Evolutionary conservation across 2,797 vertebrate genomes (phyloP).

Genomic region (Schizopygopsis pylzovi): DNA sequence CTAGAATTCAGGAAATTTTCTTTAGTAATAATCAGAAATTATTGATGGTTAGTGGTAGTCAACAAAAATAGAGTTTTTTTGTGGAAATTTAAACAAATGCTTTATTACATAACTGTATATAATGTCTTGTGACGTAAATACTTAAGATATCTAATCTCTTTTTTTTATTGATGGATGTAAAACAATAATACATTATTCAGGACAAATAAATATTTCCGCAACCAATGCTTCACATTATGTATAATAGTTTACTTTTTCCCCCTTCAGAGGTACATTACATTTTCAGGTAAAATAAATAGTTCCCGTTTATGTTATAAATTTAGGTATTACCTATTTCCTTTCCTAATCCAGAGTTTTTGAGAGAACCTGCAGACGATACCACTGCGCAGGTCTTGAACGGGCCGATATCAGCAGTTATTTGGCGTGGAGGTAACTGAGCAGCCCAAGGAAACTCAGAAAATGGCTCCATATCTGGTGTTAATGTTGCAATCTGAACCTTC

Average conservation of each 20-base stretch:
- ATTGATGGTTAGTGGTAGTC: background rate
- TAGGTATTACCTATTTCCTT: conserved; percentile 77
- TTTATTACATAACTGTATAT: background rate
- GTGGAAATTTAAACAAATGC: background rate
- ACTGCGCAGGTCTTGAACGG: conserved; percentile 80
- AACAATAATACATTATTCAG: background rate
- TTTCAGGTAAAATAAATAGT: conserved; percentile 30
- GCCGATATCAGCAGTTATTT: conserved; percentile 73
- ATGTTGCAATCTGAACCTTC: conserved; percentile 69
- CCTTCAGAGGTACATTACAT: background rate
- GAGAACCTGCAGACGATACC: conserved; percentile 81
- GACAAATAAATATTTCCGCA: background rate
- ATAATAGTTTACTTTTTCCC: background rate
- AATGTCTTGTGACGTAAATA: background rate
- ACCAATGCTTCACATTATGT: background rate
- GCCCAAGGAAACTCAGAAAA: conserved; percentile 76
- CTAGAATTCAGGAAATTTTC: conserved; percentile 61
- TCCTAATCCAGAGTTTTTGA: conserved; percentile 77
- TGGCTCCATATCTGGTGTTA: conserved; percentile 78
- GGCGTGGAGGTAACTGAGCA: conserved; percentile 69
- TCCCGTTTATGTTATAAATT: background rate
- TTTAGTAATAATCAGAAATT: background rate
- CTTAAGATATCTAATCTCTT: background rate
- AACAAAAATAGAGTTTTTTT: background rate
- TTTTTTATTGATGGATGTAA: background rate